phyloP scores from a whole-genome alignment of 2,113 vertebrate genomes.

The Chloropsis hardwickii region DNA sequence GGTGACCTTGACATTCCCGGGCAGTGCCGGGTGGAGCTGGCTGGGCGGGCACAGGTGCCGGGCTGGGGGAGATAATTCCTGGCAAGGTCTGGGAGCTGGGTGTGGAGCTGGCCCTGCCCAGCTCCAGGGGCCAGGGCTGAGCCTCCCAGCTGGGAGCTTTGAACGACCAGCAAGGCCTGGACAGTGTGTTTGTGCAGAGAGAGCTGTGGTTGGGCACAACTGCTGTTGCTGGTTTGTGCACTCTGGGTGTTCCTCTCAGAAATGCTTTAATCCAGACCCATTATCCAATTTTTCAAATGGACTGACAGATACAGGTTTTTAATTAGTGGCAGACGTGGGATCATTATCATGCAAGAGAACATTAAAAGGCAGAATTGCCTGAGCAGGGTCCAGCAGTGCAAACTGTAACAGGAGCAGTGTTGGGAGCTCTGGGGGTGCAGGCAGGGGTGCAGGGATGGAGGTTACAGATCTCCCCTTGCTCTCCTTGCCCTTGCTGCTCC shows the following conservation, averaged over 20 bases:
- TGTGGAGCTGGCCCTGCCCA: background rate
- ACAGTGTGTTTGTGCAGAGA: background rate
- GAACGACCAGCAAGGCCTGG: background rate
- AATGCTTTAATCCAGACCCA: background rate
- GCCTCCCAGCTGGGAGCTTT: background rate
- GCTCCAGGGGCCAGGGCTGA: background rate
- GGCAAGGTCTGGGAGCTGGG: background rate
- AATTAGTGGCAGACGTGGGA: background rate
- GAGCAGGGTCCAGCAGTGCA: background rate
- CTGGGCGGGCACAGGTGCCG: background rate
- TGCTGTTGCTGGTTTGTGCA: background rate
- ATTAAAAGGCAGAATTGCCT: background rate
- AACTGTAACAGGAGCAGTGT: accelerated
- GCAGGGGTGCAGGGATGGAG: background rate
- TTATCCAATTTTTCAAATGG: background rate
- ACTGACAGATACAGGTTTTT: background rate
- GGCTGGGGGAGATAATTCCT: conserved; percentile 32
- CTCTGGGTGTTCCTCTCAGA: background rate
- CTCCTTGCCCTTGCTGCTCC: background rate
- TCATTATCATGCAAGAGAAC: background rate
- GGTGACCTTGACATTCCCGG: background rate
- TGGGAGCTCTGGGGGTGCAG: background rate
- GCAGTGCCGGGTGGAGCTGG: background rate
- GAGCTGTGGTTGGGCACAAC: background rate
- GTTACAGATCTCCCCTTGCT: background rate